Base-by-base conservation (phyloP, 1,140 invertebrate species). In the Ooceraea biroi region DNA sequence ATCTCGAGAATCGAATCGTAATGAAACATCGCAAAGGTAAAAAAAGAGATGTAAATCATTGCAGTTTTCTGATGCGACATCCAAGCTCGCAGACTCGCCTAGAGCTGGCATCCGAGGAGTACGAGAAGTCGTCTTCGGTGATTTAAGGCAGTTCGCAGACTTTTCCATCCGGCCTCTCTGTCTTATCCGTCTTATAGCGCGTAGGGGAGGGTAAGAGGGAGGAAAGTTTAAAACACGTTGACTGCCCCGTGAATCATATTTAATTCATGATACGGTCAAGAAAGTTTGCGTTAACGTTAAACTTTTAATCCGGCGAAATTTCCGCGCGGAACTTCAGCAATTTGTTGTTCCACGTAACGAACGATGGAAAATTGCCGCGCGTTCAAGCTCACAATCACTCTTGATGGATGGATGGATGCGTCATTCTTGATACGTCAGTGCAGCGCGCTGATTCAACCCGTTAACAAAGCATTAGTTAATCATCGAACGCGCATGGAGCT, bases 211-310 rank as follows among this genome's bases (percentile, higher is more conserved):
- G 30, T 36, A 7, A 36, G 50, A n/a, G 27, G 30, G 22, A 76
- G 41, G 73, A 57, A 73, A 73, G 41, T 82, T 82, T 73, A 41
- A 48, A 60, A 73, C 46, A 71, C 52, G 22, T 72, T 36, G 55
- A 25, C 55, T 61, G 25, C 4, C 8, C 10, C 65, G 25, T 69
- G 57, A 85, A 84, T 85, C 63, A 85, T 76, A 71, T 63, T 76
- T 71, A 65, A 85, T 84, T 78, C 82, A 71, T 30, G 82, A 44
- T 66, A 69, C 46, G 12, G 46, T 19, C 46, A 22, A 50, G 12
- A n/a, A 80, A 58, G 52, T 68, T n/a, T 14, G 30, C 48, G 48
- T 57, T 41, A 14, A 44, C 19, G 48, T 22, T n/a, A 41, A 71
- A 80, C 52, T 80, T 80, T 58, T 69, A 58, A 80, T 80, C 17